These are phyloP conservation scores for Ectemnius continuus DNA, from an alignment of 2,888 invertebrate species.

Conservation along the genomic window DNA sequence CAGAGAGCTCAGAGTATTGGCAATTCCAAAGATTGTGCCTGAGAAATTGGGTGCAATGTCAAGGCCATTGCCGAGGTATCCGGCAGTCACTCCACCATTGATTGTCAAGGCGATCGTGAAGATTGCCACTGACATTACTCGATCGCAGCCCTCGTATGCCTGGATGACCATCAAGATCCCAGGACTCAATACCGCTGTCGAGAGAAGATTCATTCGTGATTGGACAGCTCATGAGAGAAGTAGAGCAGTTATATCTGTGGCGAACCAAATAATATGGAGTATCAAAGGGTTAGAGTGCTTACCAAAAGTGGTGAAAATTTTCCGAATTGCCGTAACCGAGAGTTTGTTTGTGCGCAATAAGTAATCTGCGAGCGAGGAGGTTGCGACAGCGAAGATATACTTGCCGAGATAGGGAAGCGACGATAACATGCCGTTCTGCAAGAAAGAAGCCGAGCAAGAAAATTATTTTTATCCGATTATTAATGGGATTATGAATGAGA, in stretches of 20 bases:
- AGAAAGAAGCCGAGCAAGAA: not conserved
- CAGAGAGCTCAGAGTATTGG: slow-evolving; percentile 91
- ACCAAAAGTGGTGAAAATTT: slow-evolving; percentile 84
- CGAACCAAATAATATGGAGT: not conserved
- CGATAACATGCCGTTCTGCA: slow-evolving; percentile 89
- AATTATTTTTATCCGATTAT: not conserved
- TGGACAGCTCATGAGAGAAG: not conserved
- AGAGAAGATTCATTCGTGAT: slow-evolving; percentile 33
- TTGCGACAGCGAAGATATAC: slow-evolving; percentile 87
- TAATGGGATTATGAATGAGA: not conserved
- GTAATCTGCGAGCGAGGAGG: slow-evolving; percentile 87
- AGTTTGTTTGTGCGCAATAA: slow-evolving; percentile 84
- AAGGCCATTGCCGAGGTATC: slow-evolving; percentile 90
- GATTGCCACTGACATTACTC: slow-evolving; percentile 86
- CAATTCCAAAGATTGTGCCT: slow-evolving; percentile 92
- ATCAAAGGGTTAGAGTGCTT: slow-evolving; percentile 55
- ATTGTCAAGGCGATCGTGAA: slow-evolving; percentile 89
- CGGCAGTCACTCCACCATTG: slow-evolving; percentile 92
- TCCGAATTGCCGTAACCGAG: slow-evolving; percentile 87
- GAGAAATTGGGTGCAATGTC: slow-evolving; percentile 94
- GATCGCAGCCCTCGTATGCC: slow-evolving; percentile 85
- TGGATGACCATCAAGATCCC: slow-evolving; percentile 87
- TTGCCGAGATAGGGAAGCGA: slow-evolving; percentile 93
- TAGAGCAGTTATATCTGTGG: too few relatives aligned
- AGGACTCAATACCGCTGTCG: slow-evolving; percentile 82